These are phyloP conservation scores for Homalodisca vitripennis DNA, from an alignment of 1,140 invertebrate species.

Conservation along the genomic window DNA sequence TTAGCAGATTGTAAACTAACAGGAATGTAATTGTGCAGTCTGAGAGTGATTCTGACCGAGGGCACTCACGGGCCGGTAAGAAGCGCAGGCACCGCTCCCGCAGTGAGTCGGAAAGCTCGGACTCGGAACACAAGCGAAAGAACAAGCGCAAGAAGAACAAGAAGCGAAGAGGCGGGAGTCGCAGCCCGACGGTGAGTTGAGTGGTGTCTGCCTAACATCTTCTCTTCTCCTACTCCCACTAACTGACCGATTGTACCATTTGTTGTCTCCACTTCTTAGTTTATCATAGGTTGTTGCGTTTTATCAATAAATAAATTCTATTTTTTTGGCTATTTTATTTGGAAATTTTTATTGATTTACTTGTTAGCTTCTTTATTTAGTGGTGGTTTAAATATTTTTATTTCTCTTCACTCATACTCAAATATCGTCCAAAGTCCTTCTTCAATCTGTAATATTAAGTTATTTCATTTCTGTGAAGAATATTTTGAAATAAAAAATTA, in stretches of 20 bases:
- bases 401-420: too few relatives aligned
- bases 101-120: slow-evolving; percentile 54
- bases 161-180: slow-evolving; percentile 53
- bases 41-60: slow-evolving; percentile 52
- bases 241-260: neutral
- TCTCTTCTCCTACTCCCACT: neutral
- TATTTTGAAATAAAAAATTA: too few relatives aligned
- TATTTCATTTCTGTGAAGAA: too few relatives aligned
- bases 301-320: slow-evolving; percentile 10
- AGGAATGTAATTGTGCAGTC: too few relatives aligned
- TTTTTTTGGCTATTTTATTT: neutral
- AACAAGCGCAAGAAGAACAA: slow-evolving; percentile 63
- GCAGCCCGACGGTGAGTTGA: slow-evolving; percentile 50
- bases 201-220: slow-evolving; percentile 13
- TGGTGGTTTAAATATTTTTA: too few relatives aligned
- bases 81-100: slow-evolving; percentile 54
- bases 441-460: too few relatives aligned
- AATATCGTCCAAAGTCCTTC: too few relatives aligned
- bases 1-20: too few relatives aligned
- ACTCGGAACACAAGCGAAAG: slow-evolving; percentile 56
- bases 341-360: neutral
- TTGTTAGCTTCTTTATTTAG: neutral
- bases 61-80: slow-evolving; percentile 53
- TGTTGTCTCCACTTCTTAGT: neutral
- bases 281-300: neutral